These are phyloP conservation scores for Ceratothoa steindachneri DNA, from an alignment of 2,888 invertebrate species.

Conservation along the genomic window DNA sequence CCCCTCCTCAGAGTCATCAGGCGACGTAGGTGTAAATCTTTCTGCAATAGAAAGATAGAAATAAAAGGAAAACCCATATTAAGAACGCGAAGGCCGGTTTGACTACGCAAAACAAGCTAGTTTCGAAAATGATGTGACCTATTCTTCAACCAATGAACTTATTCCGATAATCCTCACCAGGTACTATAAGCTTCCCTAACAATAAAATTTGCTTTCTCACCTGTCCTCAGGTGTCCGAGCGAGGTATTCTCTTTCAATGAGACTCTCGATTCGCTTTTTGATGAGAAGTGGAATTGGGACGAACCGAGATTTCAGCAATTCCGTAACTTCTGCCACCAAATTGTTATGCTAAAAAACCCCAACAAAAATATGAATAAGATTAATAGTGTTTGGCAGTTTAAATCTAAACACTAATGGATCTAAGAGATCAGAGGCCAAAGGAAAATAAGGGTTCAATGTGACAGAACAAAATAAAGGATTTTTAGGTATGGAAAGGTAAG, in stretches of 20 bases:
- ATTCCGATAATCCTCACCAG: no score
- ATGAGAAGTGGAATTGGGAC: conserved; percentile 96
- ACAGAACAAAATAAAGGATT: no score
- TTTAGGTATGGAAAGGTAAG: no score
- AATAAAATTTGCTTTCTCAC: conserved; percentile 50
- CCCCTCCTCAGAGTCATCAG: not conserved
- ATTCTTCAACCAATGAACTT: no score
- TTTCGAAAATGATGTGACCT: no score
- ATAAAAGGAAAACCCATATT: not conserved
- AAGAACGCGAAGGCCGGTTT: not conserved
- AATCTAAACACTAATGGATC: no score
- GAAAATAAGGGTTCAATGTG: no score
- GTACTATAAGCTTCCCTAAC: not conserved
- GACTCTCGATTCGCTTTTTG: conserved; percentile 98
- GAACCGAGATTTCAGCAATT: conserved; percentile 93
- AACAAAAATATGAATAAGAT: conserved; percentile 47
- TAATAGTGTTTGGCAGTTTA: no score
- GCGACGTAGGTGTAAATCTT: conserved; percentile 1
- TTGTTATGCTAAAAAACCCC: conserved; percentile 77
- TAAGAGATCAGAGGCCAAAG: no score
- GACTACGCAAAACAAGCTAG: not conserved
- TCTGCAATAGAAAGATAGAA: not conserved
- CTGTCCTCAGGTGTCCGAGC: conserved; percentile 93
- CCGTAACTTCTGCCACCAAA: conserved; percentile 93
- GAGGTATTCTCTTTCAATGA: conserved; percentile 98